Evolutionary conservation across 2,797 vertebrate genomes (phyloP), one percentile per base, ranked within the genome.

Genomic region (Rhincodon typus): DNA sequence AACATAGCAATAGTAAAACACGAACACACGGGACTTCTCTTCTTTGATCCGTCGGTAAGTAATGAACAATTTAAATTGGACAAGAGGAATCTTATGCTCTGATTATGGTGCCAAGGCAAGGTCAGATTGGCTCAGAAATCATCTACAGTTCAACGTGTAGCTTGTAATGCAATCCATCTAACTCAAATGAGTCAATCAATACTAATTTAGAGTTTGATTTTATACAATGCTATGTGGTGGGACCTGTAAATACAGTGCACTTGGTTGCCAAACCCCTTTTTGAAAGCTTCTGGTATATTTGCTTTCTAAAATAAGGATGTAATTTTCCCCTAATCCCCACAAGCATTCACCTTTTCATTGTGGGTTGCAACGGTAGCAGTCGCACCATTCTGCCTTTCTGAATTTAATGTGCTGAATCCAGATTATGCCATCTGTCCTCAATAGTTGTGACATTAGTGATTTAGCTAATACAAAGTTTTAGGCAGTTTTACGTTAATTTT

Each of bases 1-100:
- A 99, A 99, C 0, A 97, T 98, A 13, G 98, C 98, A 0, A 96
- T 99, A 95, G 97, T 99, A 94, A 96, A 96, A 3, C 98, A 99
- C 1, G 97, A 97, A 96, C 96, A 98, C 69, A 99, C 98, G 0
- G 99, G 99, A 13, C 97, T 99, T 95, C 97, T 99, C 0, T 99
- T 98, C 96, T 98, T 98, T 0, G 97, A 97, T 38, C 97, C 98
- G 0, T 97, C 98, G 98, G 98, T 98, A 96, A 97, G 96, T 30
- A 66, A 30, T 57, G 19, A 17, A 21, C 25, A 50, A 25, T 53
- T 87, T 66, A 69, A 93, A 42, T 69, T 69, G 17, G 90, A 25
- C 62, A 69, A 93, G 66, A 93, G n/a, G 90, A 93, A 42, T 23
- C 66, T 93, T 93, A 42, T 69, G 66, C 38, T 69, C n/a, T 38